Evolutionary conservation across 2,888 invertebrate genomes (phyloP), one percentile per base, ranked within the genome.

Genomic region (Charanyca ferruginea): DNA sequence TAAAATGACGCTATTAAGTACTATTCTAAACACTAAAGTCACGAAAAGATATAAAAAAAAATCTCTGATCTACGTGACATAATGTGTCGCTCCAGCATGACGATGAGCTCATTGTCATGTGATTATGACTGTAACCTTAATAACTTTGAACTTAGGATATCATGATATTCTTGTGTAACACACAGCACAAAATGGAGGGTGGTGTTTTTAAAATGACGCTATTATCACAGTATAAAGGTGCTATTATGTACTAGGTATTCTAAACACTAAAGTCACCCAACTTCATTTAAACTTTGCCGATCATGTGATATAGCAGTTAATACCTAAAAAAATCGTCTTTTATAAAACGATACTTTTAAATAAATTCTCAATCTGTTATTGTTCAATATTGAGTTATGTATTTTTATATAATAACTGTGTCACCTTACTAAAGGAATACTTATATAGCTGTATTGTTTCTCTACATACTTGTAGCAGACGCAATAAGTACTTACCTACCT

Each of bases 301-400:
- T 71, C 32, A 70, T 28, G 41, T 70, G 60, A 23, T 48, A 23
- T 48, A 25, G 11, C 48, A 18, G 41, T 5, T 16, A 66, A 38
- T 16, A 41, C 41, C 16, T 20, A n/a, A 32, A 55, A 48, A 38
- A 35, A 61, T 23, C 16, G 16, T 38, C 42, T 49, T 66, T 51
- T 62, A 49, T 61, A 18, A 16, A 64, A 49, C 13, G 5, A 13
- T 44, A 9, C 28, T 51, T n/a, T 45, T 44, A 72, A 45, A 67
- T 38, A 16, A 38, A 71, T 20, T 41, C 13, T 13, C 28, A 62
- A 20, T 44, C 28, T 11, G 38, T 45, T 20, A 20, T 72, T 41
- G 38, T 62, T 35, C 38, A 51, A 38, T 45, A 71, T 45, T n/a
- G 7, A 71, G 13, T 51, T 4, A 71, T 51, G 23, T 45, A 45